These are phyloP conservation scores for Drosophila merina DNA, from an alignment of 2,888 invertebrate genomes.

Conservation along the genomic window DNA sequence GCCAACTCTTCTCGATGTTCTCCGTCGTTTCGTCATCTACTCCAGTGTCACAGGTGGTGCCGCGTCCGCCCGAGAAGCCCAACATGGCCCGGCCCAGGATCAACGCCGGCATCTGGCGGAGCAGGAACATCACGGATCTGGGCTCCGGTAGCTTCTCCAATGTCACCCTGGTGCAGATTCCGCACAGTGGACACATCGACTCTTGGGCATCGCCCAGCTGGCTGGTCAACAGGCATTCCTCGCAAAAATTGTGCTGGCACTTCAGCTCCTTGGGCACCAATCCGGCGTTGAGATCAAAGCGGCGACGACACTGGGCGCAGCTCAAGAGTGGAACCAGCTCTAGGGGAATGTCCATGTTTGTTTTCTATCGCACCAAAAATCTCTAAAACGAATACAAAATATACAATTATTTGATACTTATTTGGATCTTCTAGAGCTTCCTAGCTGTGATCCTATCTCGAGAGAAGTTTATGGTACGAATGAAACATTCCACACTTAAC, in stretches of 20 bases:
- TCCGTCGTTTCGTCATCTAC: background rate
- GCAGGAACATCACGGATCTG: conserved; percentile 14
- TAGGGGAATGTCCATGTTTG: conserved; percentile 30
- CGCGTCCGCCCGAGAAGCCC: background rate
- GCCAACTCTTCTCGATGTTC: conserved; percentile 12
- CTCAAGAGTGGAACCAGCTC: conserved; percentile 28
- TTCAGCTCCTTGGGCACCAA: conserved; percentile 23
- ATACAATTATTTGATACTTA: background rate
- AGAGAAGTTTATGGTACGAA: background rate
- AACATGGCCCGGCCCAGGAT: conserved; percentile 19
- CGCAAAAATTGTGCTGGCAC: conserved; percentile 29
- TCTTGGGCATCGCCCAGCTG: background rate
- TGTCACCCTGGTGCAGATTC: background rate
- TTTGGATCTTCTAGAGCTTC: background rate
- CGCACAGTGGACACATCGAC: conserved; percentile 14
- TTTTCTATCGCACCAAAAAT: background rate
- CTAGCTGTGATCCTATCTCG: background rate
- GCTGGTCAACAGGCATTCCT: conserved; percentile 10
- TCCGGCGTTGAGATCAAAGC: background rate
- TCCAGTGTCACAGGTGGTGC: background rate
- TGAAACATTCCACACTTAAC: background rate
- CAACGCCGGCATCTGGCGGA: conserved; percentile 20
- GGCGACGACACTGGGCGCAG: conserved; percentile 20
- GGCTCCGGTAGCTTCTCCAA: conserved; percentile 9
- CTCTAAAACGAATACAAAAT: conserved; percentile 3